These are phyloP conservation scores for Anolis apletophallus DNA, from an alignment of 2,797 vertebrate species.

Conservation along the genomic window DNA sequence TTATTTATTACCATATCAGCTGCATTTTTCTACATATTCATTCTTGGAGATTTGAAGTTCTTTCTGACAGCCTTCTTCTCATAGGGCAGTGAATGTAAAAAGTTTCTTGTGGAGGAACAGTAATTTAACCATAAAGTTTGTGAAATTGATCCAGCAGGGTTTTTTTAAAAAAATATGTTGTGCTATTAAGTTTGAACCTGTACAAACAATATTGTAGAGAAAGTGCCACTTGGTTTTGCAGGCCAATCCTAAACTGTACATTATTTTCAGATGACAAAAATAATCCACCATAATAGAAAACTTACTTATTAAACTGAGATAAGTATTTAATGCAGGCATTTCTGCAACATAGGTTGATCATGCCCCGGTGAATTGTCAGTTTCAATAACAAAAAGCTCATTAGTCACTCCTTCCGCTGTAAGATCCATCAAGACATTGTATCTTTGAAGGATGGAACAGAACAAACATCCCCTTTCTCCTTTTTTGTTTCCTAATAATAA, in stretches of 20 bases:
- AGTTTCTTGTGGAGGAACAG: no score
- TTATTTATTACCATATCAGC: background rate
- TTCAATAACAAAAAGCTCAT: constrained; percentile 12
- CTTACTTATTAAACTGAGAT: constrained; percentile 1
- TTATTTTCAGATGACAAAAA: background rate
- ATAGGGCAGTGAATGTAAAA: no score
- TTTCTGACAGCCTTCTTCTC: no score
- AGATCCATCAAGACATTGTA: constrained; percentile 3
- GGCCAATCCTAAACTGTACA: background rate
- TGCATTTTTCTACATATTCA: background rate
- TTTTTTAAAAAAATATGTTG: background rate
- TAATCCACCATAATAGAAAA: background rate
- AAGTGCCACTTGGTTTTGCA: background rate
- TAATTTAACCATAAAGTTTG: no score
- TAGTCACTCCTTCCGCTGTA: background rate
- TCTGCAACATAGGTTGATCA: background rate
- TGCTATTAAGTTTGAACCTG: constrained; percentile 30
- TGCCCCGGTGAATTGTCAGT: background rate
- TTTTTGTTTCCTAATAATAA: constrained; percentile 1
- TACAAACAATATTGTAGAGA: constrained; percentile 45
- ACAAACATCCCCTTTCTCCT: background rate
- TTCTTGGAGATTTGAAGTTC: background rate
- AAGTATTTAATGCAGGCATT: constrained; percentile 21
- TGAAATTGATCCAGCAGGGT: no score
- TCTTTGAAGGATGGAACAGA: background rate